Percentiles rank a stretch among this genome's conserved stretches.
These are phyloP conservation scores for Cantharis flavilabris DNA, from an alignment of 2,888 invertebrate genomes.

Conservation along the genomic window DNA sequence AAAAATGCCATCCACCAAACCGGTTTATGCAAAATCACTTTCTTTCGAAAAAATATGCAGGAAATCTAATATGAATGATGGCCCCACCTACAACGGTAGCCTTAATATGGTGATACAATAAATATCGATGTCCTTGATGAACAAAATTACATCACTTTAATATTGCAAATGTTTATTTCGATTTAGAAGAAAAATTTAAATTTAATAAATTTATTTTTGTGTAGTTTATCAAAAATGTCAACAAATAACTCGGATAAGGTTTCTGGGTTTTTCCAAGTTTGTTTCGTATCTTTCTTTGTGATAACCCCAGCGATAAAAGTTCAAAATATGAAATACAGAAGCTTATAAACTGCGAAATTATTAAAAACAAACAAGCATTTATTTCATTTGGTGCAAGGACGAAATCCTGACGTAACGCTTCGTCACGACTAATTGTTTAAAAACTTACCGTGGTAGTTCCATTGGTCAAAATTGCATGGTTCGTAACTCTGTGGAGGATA, in stretches of 20 bases:
- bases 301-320: background rate
- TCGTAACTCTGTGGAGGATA: slow-evolving; percentile 53
- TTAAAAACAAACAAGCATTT: background rate
- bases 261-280: background rate
- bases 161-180: background rate
- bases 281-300: background rate
- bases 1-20: background rate
- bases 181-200: background rate
- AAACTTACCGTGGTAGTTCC: slow-evolving; percentile 83
- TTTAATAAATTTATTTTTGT: background rate
- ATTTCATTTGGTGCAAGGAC: slow-evolving; percentile 9
- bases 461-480: slow-evolving; percentile 69
- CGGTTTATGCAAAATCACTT: background rate
- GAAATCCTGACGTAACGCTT: background rate
- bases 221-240: background rate
- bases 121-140: background rate
- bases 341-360: background rate
- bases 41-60: background rate
- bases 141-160: background rate
- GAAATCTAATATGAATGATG: background rate
- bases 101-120: background rate
- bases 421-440: background rate
- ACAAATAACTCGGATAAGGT: background rate
- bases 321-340: background rate
- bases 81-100: background rate